Evolutionary conservation across 2,888 invertebrate species (phyloP).

Genomic region (Melieria picta): DNA sequence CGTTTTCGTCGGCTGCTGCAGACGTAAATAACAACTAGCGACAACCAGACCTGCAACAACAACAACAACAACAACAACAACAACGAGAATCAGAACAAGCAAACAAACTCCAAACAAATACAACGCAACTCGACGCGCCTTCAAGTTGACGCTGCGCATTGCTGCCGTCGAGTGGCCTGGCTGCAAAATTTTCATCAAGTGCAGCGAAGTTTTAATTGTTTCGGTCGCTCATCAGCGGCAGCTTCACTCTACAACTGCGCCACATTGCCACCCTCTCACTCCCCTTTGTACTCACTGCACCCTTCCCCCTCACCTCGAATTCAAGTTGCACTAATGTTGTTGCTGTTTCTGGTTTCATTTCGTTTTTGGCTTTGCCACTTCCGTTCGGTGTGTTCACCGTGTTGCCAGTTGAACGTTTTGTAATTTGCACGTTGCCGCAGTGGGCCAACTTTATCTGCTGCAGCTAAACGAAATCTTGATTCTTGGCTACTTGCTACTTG

Average conservation of each 20-base stretch:
- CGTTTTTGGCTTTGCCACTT: not conserved
- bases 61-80: too few species aligned
- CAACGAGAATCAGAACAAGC: not conserved
- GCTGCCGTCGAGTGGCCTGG: too few species aligned
- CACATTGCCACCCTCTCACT: not conserved
- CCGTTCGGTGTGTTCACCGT: too few species aligned
- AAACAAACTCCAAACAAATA: not conserved
- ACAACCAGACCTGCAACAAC: too few species aligned
- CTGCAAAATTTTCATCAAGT: slow-evolving; percentile 17
- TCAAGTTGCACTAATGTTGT: not conserved
- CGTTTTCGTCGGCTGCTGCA: too few species aligned
- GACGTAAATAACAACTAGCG: too few species aligned
- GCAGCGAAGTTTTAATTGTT: slow-evolving; percentile 41
- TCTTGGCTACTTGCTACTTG: not conserved
- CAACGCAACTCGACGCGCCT: not conserved
- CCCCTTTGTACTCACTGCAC: not conserved
- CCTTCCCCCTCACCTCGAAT: not conserved
- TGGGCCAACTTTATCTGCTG: too few species aligned
- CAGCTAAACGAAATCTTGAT: too few species aligned
- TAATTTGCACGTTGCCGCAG: too few species aligned
- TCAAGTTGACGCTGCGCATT: not conserved
- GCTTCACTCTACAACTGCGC: not conserved
- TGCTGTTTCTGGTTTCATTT: not conserved
- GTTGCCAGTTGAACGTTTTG: too few species aligned
- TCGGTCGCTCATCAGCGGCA: not conserved